A percentile compares a stretch with the other conserved stretches of the same genome.
phyloP scores from a whole-genome alignment of 2,797 vertebrate species.

The Centroberyx gerrardi region DNA sequence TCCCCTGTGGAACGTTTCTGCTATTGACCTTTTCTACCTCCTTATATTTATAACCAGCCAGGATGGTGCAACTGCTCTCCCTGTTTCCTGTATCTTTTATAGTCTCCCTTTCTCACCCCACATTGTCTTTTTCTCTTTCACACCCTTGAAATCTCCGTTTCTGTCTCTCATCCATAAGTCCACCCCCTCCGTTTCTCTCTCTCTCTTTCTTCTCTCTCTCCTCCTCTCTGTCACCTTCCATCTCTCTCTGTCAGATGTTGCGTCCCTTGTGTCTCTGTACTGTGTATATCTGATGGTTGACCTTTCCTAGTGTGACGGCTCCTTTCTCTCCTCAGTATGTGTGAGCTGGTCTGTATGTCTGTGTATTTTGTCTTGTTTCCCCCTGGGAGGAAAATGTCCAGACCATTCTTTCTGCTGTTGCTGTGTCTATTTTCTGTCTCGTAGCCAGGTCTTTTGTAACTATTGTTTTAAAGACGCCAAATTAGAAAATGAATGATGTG shows the following conservation, averaged over 20 bases:
- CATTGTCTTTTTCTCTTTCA: slow-evolving; percentile 58
- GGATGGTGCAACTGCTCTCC: slow-evolving; percentile 51
- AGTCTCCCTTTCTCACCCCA: slow-evolving; percentile 70
- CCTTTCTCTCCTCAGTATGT: slow-evolving; percentile 77
- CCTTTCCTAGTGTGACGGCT: slow-evolving; percentile 85
- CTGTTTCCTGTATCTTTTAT: slow-evolving; percentile 75
- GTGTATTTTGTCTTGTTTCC: slow-evolving; percentile 66
- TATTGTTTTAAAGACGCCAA: background rate
- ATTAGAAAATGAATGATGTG: background rate
- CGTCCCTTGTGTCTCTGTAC: slow-evolving; percentile 73
- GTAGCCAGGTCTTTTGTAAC: background rate
- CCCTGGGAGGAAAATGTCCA: slow-evolving; percentile 61
- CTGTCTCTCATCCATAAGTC: slow-evolving; percentile 67
- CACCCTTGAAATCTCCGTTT: slow-evolving; percentile 80
- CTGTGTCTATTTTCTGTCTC: slow-evolving; percentile 69
- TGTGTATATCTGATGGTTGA: slow-evolving; percentile 85
- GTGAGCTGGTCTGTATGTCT: slow-evolving; percentile 48
- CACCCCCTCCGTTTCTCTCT: slow-evolving; percentile 33
- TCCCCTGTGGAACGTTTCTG: slow-evolving; percentile 77
- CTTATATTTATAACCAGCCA: slow-evolving; percentile 80
- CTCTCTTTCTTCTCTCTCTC: slow-evolving; percentile 44
- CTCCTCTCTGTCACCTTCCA: slow-evolving; percentile 66
- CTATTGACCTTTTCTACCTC: slow-evolving; percentile 80
- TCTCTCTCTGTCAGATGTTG: slow-evolving; percentile 76
- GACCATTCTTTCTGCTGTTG: slow-evolving; percentile 56